A percentile compares a stretch with the other conserved stretches of the same genome.
Conservation (phyloP, 2,797 vertebrate genomes). For the Malurus splendens region DNA sequence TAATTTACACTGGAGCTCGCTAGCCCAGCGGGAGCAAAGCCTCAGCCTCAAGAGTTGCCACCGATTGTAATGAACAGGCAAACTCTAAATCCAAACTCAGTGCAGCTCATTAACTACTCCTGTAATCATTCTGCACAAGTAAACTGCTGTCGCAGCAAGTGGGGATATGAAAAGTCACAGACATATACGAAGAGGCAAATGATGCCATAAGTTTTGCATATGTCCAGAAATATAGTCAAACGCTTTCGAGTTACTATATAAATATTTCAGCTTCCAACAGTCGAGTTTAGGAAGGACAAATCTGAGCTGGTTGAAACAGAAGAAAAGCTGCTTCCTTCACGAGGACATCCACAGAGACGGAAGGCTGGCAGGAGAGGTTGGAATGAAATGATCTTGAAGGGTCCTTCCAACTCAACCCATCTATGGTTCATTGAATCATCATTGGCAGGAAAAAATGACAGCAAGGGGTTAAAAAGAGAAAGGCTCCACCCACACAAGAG, state of each 20-base stretch:
- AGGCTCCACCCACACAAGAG: constrained; percentile 24
- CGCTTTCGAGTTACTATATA: not conserved
- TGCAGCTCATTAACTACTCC: not conserved
- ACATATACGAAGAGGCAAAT: not conserved
- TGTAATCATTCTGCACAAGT: not conserved
- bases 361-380: not conserved
- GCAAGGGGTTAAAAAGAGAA: not conserved
- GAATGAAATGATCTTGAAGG: not conserved
- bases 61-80: not conserved
- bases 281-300: not conserved
- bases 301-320: not conserved
- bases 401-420: not conserved
- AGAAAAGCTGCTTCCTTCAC: not conserved
- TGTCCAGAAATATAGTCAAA: not conserved
- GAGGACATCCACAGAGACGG: constrained; percentile 5
- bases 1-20: not conserved
- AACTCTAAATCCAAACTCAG: not conserved
- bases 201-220: not conserved
- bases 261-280: not conserved
- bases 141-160: not conserved
- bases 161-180: not conserved
- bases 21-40: not conserved
- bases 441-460: constrained; percentile 3
- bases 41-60: not conserved
- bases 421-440: not conserved